Percentiles rank a stretch among this genome's conserved stretches.
These are phyloP conservation scores for Ochropacha duplaris DNA, from an alignment of 2,888 invertebrate genomes.

Conservation along the genomic window DNA sequence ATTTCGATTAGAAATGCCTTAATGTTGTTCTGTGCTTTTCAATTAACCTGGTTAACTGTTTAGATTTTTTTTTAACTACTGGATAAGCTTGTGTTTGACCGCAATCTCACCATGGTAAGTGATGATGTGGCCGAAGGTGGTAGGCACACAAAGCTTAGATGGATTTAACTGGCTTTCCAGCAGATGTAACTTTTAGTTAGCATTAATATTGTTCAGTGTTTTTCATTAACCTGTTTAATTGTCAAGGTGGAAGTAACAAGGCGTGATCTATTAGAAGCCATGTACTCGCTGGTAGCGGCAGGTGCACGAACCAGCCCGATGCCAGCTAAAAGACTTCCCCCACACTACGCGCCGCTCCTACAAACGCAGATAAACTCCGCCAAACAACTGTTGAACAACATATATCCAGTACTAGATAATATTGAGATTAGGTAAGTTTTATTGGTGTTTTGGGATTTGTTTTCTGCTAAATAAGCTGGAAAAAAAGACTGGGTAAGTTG, in stretches of 20 bases:
- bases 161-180: too few relatives aligned
- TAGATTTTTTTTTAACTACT: too few relatives aligned
- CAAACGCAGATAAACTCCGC: conserved; percentile 53
- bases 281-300: conserved; percentile 65
- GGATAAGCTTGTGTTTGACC: too few relatives aligned
- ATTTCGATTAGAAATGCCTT: too few relatives aligned
- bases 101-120: too few relatives aligned
- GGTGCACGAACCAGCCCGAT: conserved; percentile 63
- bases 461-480: background rate
- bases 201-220: too few relatives aligned
- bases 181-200: too few relatives aligned
- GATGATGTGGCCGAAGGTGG: too few relatives aligned
- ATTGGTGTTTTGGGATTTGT: background rate
- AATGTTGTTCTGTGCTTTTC: too few relatives aligned
- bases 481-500: too few relatives aligned
- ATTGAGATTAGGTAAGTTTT: background rate
- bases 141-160: too few relatives aligned
- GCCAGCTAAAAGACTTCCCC: conserved; percentile 53
- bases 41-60: too few relatives aligned
- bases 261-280: conserved; percentile 61
- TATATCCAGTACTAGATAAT: conserved; percentile 23
- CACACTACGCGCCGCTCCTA: conserved; percentile 51
- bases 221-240: background rate
- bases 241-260: conserved; percentile 66
- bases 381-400: conserved; percentile 32